Evolutionary conservation across 2,797 vertebrate species (phyloP).

Genomic region (Hirundo rustica): DNA sequence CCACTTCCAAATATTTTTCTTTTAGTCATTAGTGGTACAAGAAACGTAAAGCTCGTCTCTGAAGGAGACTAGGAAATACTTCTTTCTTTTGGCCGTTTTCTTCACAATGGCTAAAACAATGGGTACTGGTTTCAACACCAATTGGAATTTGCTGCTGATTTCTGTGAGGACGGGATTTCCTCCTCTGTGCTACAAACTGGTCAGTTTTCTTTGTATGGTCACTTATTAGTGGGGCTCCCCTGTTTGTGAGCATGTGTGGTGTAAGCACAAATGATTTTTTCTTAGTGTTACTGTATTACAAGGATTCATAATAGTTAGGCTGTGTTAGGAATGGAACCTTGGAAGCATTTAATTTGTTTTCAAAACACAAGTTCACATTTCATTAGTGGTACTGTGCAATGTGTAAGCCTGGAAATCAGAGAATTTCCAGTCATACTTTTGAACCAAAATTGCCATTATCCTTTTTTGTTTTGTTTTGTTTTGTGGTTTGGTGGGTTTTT

Average conservation of each 20-base stretch:
- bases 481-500: too few relatives aligned
- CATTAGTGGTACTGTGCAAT: background rate
- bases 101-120: background rate
- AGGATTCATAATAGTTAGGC: background rate
- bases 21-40: background rate
- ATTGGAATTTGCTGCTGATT: background rate
- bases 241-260: background rate
- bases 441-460: background rate
- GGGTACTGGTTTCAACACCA: background rate
- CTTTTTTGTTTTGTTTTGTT: background rate
- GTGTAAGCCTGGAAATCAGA: background rate
- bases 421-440: background rate
- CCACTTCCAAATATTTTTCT: background rate
- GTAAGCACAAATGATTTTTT: background rate
- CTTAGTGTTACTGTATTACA: background rate
- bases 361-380: background rate
- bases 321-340: background rate
- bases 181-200: background rate
- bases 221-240: background rate
- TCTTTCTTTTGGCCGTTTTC: background rate
- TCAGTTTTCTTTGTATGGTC: background rate
- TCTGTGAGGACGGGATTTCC: background rate
- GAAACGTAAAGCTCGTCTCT: background rate
- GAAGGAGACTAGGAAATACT: background rate
- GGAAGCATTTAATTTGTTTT: background rate